These are phyloP conservation scores for Alosa sapidissima DNA, from an alignment of 2,797 vertebrate genomes.

Conservation along the genomic window DNA sequence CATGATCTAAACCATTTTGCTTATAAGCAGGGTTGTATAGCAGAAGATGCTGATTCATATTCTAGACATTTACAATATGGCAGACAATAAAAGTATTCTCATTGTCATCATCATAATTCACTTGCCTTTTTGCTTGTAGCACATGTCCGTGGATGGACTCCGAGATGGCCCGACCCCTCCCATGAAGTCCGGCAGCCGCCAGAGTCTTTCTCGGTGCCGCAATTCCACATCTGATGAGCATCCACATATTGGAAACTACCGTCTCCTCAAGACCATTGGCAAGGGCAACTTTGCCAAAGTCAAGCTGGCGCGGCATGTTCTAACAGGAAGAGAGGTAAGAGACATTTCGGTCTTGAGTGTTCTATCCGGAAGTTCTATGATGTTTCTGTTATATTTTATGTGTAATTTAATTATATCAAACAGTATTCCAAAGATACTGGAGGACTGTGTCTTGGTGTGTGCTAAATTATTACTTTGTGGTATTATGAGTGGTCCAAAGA, in stretches of 20 bases:
- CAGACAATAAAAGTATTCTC: no score
- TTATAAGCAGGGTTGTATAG: no score
- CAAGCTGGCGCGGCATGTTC: conserved; percentile 79
- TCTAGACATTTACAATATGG: no score
- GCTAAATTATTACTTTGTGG: no score
- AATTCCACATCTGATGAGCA: conserved; percentile 78
- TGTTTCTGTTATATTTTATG: no score
- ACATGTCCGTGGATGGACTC: conserved; percentile 81
- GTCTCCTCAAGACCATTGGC: conserved; percentile 81
- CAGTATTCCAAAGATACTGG: no score
- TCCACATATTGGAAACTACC: conserved; percentile 81
- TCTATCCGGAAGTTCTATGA: not conserved
- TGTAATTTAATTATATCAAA: no score
- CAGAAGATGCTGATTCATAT: no score
- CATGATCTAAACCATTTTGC: no score
- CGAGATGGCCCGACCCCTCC: conserved; percentile 75
- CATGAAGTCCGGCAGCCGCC: conserved; percentile 80
- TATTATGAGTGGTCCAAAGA: no score
- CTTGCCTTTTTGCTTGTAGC: conserved; percentile 59
- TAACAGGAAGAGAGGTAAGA: conserved; percentile 82
- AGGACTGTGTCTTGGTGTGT: no score
- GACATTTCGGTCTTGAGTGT: not conserved
- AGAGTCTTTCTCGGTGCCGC: conserved; percentile 77
- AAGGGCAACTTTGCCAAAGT: conserved; percentile 86
- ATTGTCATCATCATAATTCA: not conserved